phyloP scores from a whole-genome alignment of 2,113 vertebrate species.

The Andinoacara biseriatus region DNA sequence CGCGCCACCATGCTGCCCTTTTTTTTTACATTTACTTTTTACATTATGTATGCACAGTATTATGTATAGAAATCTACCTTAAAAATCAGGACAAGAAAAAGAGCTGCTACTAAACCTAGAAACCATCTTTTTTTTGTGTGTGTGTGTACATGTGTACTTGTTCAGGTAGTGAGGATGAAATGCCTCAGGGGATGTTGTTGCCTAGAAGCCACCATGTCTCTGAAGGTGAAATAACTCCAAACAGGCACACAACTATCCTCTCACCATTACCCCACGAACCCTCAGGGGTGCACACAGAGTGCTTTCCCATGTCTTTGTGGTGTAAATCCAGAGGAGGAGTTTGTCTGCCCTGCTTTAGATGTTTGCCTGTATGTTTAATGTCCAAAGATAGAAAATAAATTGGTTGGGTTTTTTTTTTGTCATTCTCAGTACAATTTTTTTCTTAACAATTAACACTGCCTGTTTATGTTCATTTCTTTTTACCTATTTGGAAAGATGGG shows the following conservation, averaged over 20 bases:
- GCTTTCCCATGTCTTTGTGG: conserved; percentile 72
- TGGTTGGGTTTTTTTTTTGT: background rate
- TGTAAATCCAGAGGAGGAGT: conserved; percentile 59
- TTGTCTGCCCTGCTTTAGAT: conserved; percentile 33
- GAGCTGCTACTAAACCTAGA: conserved; percentile 16
- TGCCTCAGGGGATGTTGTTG: conserved; percentile 59
- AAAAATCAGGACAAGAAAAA: conserved; percentile 45
- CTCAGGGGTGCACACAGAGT: conserved; percentile 65
- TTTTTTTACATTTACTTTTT: too few species aligned
- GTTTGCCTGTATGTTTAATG: conserved; percentile 17
- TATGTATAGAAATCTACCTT: background rate
- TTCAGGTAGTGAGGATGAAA: conserved; percentile 63
- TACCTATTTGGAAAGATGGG: background rate
- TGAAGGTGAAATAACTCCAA: conserved; percentile 72
- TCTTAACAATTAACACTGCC: background rate
- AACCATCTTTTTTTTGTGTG: conserved; percentile 16
- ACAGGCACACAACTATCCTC: conserved; percentile 64
- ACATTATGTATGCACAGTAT: background rate
- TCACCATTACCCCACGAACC: conserved; percentile 63
- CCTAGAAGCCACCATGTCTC: conserved; percentile 70
- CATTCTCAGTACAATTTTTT: background rate
- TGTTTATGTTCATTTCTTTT: background rate
- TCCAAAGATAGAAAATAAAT: background rate
- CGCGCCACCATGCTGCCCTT: too few species aligned
- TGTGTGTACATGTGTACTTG: conserved; percentile 26